phyloP scores from a whole-genome alignment of 1,140 invertebrate genomes.

The Orchestia grillus region DNA sequence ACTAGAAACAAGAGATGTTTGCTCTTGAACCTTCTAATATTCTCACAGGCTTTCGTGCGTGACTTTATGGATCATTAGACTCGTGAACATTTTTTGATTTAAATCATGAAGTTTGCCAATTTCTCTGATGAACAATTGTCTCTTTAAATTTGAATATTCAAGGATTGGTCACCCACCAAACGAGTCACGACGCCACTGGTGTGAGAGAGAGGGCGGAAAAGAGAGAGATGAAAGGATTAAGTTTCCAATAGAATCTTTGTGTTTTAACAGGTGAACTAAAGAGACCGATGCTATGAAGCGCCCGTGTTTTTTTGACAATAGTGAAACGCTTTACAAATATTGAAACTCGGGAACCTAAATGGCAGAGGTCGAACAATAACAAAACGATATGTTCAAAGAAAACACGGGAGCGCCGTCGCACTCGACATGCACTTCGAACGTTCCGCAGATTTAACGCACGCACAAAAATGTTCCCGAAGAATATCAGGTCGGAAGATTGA shows the following conservation, averaged over 20 bases:
- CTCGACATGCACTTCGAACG: not conserved
- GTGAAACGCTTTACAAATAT: slow-evolving; percentile 52
- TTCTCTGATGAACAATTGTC: no score
- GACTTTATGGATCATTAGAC: no score
- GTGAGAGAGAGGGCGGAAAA: not conserved
- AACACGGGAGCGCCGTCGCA: not conserved
- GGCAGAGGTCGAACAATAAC: slow-evolving; percentile 33
- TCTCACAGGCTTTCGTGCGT: no score
- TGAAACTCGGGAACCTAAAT: slow-evolving; percentile 24
- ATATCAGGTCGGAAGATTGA: slow-evolving; percentile 16
- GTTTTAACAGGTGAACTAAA: slow-evolving; percentile 33
- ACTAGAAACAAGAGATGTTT: no score
- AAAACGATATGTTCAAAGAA: slow-evolving; percentile 56
- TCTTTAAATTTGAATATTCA: not conserved
- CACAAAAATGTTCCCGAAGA: slow-evolving; percentile 3
- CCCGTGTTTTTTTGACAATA: slow-evolving; percentile 11
- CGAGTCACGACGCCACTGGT: not conserved
- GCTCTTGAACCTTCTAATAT: no score
- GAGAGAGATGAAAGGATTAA: not conserved
- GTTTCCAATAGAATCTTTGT: slow-evolving; percentile 25
- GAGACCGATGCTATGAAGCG: slow-evolving; percentile 19
- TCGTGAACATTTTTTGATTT: not conserved
- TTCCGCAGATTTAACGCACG: slow-evolving; percentile 10
- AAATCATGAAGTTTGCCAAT: not conserved
- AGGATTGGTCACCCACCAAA: not conserved